phyloP scores from a whole-genome alignment of 92 coral and sea anemone genomes.

The Muricea muricata region DNA sequence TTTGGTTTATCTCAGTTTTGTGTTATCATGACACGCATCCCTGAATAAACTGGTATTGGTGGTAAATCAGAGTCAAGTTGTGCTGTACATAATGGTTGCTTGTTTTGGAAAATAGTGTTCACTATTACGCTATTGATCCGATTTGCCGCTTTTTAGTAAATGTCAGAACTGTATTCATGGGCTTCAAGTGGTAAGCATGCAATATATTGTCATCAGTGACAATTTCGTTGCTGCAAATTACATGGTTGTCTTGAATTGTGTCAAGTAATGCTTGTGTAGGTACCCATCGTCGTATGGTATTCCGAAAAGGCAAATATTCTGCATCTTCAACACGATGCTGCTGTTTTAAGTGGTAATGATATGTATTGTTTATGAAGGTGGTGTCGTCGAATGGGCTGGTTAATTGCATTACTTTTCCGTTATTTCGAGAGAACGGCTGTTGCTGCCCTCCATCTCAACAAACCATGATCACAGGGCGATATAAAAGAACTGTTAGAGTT shows the following conservation, averaged over 20 bases:
- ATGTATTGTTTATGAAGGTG: background rate
- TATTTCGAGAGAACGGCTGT: background rate
- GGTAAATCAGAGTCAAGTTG: background rate
- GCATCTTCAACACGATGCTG: constrained; percentile 17
- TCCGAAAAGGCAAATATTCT: background rate
- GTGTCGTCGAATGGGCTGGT: background rate
- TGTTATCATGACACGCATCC: constrained; percentile 35
- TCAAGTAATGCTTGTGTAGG: background rate
- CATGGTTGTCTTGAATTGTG: background rate
- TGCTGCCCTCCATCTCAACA: constrained; percentile 27
- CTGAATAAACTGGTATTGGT: background rate
- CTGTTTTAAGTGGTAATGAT: background rate
- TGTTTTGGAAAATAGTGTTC: background rate
- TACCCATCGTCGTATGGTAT: constrained; percentile 4
- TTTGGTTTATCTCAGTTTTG: constrained; percentile 34
- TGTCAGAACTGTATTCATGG: constrained; percentile 1
- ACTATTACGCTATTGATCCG: background rate
- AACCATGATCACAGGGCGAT: background rate
- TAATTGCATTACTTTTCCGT: background rate
- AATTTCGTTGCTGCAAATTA: background rate
- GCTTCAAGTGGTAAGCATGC: background rate
- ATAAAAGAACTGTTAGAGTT: background rate
- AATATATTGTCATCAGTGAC: background rate
- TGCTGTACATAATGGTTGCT: background rate
- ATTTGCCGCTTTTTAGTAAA: background rate